Conservation (phyloP, 1,140 invertebrate species). For the Drosophila equinoxialis region DNA sequence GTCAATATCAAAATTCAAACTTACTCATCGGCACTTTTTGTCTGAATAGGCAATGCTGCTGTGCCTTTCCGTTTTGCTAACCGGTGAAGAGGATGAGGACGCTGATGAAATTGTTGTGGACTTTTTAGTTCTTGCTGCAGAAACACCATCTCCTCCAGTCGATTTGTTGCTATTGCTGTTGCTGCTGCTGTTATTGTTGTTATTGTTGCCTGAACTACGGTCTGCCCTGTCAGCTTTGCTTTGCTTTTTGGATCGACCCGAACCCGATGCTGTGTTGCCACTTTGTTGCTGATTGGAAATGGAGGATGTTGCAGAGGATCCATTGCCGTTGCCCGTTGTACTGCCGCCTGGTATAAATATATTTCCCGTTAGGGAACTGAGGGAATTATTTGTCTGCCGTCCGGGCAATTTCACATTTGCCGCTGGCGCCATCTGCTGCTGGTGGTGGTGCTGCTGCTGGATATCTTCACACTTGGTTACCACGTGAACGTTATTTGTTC, state of each 20-base stretch:
- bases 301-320: neutral
- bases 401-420: slow-evolving; percentile 86
- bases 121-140: slow-evolving; percentile 33
- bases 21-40: slow-evolving; percentile 80
- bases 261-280: neutral
- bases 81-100: slow-evolving; percentile 54
- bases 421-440: slow-evolving; percentile 77
- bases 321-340: slow-evolving; percentile 12
- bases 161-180: slow-evolving; percentile 31
- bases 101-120: slow-evolving; percentile 49
- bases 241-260: slow-evolving; percentile 1
- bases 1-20: slow-evolving; percentile 34
- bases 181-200: slow-evolving; percentile 46
- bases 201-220: slow-evolving; percentile 25
- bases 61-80: slow-evolving; percentile 64
- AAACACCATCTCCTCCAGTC: slow-evolving; percentile 17
- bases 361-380: slow-evolving; percentile 91
- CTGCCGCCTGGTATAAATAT: slow-evolving; percentile 87
- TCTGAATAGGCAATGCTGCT: slow-evolving; percentile 67
- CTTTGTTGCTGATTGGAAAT: neutral
- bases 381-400: slow-evolving; percentile 93
- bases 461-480: slow-evolving; percentile 7
- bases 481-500: neutral
- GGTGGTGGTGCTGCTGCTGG: slow-evolving; percentile 38
- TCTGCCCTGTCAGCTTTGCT: slow-evolving; percentile 28